phyloP scores from a whole-genome alignment of 2,113 vertebrate species.

The Ammodytes marinus region DNA sequence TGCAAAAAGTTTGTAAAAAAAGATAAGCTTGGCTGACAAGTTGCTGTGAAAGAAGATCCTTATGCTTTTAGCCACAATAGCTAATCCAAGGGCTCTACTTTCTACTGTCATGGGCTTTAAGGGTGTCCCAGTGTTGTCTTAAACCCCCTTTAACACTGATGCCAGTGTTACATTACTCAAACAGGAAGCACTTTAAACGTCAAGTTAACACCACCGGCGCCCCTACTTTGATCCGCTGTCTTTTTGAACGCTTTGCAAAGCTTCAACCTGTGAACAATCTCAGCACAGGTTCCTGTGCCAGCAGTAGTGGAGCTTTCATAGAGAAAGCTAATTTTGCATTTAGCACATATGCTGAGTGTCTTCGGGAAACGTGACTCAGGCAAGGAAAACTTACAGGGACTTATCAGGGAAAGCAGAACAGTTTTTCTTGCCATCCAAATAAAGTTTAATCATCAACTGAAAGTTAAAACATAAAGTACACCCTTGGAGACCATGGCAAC shows the following conservation, averaged over 20 bases:
- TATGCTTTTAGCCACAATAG: background rate
- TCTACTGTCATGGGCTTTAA: background rate
- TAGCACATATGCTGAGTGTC: background rate
- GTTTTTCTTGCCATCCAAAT: too few species aligned
- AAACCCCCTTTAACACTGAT: background rate
- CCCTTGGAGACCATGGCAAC: too few species aligned
- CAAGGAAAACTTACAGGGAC: too few species aligned
- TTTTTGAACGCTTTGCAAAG: background rate
- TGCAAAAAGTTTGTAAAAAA: background rate
- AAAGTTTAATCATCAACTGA: background rate
- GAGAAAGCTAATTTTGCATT: conserved; percentile 17
- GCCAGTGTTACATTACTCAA: conserved; percentile 7
- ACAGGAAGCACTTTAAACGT: conserved; percentile 44
- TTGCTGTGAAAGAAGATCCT: background rate
- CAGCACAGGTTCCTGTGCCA: conserved; percentile 50
- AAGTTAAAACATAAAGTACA: background rate
- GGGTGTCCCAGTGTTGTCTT: background rate
- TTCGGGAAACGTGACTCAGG: background rate
- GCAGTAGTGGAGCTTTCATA: conserved; percentile 48
- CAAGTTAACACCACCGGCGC: background rate
- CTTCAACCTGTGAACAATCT: conserved; percentile 54
- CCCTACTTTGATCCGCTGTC: conserved; percentile 36
- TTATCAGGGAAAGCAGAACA: background rate
- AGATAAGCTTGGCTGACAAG: background rate
- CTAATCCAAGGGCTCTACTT: background rate